Conservation (phyloP, 2,113 vertebrate species). For the Podocnemis expansa region DNA sequence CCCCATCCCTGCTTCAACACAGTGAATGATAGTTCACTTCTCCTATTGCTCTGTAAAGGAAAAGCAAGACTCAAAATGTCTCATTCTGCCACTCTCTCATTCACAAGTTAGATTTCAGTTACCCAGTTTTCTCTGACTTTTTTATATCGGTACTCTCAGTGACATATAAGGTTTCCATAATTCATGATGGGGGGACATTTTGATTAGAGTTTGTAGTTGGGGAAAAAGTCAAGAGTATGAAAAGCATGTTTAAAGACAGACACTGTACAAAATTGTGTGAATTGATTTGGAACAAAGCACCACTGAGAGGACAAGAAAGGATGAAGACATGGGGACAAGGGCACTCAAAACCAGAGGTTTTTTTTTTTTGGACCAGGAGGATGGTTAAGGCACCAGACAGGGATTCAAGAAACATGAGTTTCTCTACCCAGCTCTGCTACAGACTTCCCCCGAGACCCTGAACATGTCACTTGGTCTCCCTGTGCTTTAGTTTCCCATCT, state of each 20-base stretch:
- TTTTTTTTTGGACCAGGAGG: neutral
- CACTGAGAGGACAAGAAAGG: neutral
- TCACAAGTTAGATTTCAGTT: constrained; percentile 39
- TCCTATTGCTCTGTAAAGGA: constrained; percentile 50
- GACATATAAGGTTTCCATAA: constrained; percentile 18
- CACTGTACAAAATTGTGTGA: neutral
- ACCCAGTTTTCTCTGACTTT: constrained; percentile 18
- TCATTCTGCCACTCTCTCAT: constrained; percentile 41
- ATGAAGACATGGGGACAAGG: too few species aligned
- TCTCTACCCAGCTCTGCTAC: neutral
- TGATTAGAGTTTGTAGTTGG: neutral
- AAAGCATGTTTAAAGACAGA: neutral
- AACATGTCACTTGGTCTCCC: neutral
- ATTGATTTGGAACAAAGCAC: neutral
- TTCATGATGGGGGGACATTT: neutral
- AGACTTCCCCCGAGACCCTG: neutral
- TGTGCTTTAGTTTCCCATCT: neutral
- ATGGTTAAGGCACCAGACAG: neutral
- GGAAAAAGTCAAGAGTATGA: neutral
- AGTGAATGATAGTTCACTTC: constrained; percentile 61
- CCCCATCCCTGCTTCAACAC: constrained; percentile 57
- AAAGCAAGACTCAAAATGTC: constrained; percentile 51
- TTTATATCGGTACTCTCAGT: constrained; percentile 45
- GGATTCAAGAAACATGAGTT: neutral
- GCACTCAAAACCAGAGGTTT: neutral